Percentiles rank a stretch among this genome's conserved stretches.
These are phyloP conservation scores for Rhynchopsitta pachyrhyncha DNA, from an alignment of 2,113 vertebrate genomes.

Conservation along the genomic window DNA sequence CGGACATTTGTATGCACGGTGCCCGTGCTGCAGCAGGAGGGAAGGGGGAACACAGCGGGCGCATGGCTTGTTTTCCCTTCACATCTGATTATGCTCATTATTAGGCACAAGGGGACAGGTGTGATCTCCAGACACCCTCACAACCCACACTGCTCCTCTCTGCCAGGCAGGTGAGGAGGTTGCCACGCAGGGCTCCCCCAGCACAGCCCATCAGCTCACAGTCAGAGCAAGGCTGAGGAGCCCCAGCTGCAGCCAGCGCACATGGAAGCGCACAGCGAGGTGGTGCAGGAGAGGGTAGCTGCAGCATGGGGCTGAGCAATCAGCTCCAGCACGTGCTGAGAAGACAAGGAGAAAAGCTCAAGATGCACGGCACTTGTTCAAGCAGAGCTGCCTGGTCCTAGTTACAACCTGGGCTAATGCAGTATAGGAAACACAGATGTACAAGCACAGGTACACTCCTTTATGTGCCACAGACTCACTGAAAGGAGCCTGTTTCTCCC, in stretches of 20 bases:
- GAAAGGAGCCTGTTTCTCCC: not conserved
- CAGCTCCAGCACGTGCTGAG: not conserved
- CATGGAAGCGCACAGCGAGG: not conserved
- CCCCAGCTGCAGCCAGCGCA: not conserved
- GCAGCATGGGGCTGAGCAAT: not conserved
- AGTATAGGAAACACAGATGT: rapidly evolving
- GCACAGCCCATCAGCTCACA: not conserved
- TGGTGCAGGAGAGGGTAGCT: not conserved
- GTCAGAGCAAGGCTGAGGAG: not conserved
- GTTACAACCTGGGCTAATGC: not conserved
- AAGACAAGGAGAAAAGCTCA: not conserved
- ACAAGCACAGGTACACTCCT: rapidly evolving
- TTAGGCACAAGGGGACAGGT: conserved; percentile 34
- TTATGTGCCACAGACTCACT: not conserved
- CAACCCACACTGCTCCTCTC: not conserved
- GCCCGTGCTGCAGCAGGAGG: not conserved
- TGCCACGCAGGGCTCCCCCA: not conserved
- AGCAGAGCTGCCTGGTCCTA: not conserved
- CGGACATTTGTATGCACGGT: not conserved
- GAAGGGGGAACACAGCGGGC: not conserved
- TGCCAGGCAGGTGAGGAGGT: not conserved
- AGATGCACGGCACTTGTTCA: not conserved
- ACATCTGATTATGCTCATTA: conserved; percentile 3
- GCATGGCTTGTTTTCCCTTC: not conserved
- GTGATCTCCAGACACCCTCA: not conserved